Conservation (phyloP, 1,140 invertebrate species). For the Drosophila nannoptera region DNA sequence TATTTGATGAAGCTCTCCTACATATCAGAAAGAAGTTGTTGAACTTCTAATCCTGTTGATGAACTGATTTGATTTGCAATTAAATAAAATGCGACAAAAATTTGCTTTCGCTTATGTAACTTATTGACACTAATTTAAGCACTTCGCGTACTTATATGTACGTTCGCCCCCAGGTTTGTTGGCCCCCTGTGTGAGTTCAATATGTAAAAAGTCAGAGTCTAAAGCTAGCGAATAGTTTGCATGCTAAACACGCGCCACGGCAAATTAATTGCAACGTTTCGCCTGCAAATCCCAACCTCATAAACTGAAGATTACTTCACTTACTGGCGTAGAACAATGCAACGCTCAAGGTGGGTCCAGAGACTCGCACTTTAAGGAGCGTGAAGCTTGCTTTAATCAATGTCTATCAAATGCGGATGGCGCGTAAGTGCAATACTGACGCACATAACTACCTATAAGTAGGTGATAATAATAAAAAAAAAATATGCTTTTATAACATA, state of each 20-base stretch:
- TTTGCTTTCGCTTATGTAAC: constrained; percentile 23
- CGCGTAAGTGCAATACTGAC: constrained; percentile 40
- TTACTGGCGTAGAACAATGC: constrained; percentile 27
- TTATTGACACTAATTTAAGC: constrained; percentile 11
- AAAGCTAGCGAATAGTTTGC: constrained; percentile 44
- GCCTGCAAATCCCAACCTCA: constrained; percentile 63
- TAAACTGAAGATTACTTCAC: constrained; percentile 67
- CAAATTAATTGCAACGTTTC: constrained; percentile 73
- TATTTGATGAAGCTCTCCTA: too few relatives aligned
- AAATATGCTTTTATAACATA: constrained; percentile 67
- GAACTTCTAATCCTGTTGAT: too few relatives aligned
- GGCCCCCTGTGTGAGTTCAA: constrained; percentile 14
- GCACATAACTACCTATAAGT: constrained; percentile 62
- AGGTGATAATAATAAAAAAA: constrained; percentile 62
- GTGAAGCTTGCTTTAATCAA: constrained; percentile 4
- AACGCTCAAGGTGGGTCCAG: constrained; percentile 13
- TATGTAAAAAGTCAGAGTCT: constrained; percentile 38
- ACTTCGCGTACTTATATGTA: neutral
- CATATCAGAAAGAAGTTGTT: too few relatives aligned
- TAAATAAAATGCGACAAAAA: constrained; percentile 13
- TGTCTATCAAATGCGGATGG: constrained; percentile 44
- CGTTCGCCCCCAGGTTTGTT: constrained; percentile 13
- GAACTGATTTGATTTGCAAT: neutral
- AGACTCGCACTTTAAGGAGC: neutral
- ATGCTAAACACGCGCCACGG: constrained; percentile 56